Conservation (phyloP, 2,888 invertebrate genomes). For the Clanis bilineata region DNA sequence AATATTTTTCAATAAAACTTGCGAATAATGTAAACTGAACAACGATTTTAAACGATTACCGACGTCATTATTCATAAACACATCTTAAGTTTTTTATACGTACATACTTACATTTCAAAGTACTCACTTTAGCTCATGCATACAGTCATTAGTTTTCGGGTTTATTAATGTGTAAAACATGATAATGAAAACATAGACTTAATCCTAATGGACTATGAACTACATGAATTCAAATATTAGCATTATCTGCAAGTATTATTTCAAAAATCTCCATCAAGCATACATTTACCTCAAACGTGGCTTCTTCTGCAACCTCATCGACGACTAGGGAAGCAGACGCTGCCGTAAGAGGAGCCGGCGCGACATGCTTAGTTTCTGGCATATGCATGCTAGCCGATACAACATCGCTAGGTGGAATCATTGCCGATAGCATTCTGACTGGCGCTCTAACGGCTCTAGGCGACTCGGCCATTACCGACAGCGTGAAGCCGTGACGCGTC, state of each 20-base stretch:
- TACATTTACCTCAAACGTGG: conserved; percentile 3
- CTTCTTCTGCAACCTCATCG: conserved; percentile 2
- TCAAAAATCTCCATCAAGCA: not conserved
- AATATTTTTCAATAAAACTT: too few species aligned
- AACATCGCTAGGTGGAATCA: conserved; percentile 25
- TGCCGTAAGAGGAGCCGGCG: not conserved
- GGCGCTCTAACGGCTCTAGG: conserved; percentile 41
- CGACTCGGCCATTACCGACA: conserved; percentile 36
- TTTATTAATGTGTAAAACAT: too few species aligned
- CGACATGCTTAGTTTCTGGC: not conserved
- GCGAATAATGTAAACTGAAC: too few species aligned
- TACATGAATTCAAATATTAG: too few species aligned
- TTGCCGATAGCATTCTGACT: conserved; percentile 50
- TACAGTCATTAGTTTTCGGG: too few species aligned
- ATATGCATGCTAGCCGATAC: not conserved
- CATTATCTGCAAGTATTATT: not conserved
- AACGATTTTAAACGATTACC: too few species aligned
- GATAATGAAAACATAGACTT: too few species aligned
- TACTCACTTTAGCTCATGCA: too few species aligned
- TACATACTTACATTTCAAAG: too few species aligned
- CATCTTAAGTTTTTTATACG: too few species aligned
- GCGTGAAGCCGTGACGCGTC: conserved; percentile 55
- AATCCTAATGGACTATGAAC: too few species aligned
- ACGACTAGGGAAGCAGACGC: not conserved
- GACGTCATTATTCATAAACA: too few species aligned